Conservation (phyloP, 2,113 vertebrate genomes). For the Caranx melampygus region DNA sequence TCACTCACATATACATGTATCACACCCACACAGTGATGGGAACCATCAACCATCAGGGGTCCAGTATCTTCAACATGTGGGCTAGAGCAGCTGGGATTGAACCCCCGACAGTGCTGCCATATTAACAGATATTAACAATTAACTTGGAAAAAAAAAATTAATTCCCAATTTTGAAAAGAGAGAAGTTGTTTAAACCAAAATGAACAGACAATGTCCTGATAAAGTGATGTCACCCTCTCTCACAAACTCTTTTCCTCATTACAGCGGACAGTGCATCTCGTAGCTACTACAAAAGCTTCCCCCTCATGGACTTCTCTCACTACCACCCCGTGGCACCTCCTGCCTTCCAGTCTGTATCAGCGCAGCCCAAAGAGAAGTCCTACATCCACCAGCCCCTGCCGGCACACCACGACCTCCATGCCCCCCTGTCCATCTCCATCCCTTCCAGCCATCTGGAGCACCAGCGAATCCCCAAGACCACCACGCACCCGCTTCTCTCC, state of each 20-base stretch:
- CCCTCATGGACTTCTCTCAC: constrained; percentile 83
- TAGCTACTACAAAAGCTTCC: constrained; percentile 89
- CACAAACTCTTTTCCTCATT: background rate
- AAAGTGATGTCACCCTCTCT: background rate
- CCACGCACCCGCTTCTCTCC: constrained; percentile 76
- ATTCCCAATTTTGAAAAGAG: too few relatives aligned
- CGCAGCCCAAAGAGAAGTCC: constrained; percentile 82
- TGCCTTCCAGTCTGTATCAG: constrained; percentile 78
- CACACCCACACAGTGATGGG: too few relatives aligned
- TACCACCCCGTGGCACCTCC: constrained; percentile 73
- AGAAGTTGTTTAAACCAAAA: background rate
- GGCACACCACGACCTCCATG: constrained; percentile 76
- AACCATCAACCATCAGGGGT: too few relatives aligned
- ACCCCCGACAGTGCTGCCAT: too few relatives aligned
- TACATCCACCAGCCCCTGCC: constrained; percentile 78
- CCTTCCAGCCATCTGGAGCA: constrained; percentile 81
- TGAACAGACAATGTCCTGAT: background rate
- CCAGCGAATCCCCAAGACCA: constrained; percentile 81
- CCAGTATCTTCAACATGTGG: too few relatives aligned
- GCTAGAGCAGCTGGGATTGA: too few relatives aligned
- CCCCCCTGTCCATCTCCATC: constrained; percentile 83
- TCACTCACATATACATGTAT: too few relatives aligned
- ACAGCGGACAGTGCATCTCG: constrained; percentile 82
- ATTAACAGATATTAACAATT: too few relatives aligned
- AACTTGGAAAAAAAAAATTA: too few relatives aligned